These are phyloP conservation scores for Plodia interpunctella DNA, from an alignment of 1,140 invertebrate species.

Conservation along the genomic window DNA sequence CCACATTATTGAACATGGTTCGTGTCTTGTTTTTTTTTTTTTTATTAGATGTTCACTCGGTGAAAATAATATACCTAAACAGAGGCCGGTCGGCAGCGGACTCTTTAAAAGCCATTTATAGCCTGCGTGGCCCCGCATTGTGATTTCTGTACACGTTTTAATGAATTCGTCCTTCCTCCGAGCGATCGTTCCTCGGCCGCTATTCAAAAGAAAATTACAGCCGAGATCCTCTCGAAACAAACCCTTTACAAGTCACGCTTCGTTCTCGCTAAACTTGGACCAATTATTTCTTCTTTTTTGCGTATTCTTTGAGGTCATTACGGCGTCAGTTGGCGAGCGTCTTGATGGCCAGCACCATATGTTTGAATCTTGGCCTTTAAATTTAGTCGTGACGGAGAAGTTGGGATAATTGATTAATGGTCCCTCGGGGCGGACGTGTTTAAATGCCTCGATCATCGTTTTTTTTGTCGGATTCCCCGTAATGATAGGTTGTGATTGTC, in stretches of 20 bases:
- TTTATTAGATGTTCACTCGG: neutral
- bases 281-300: slow-evolving; percentile 64
- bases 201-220: slow-evolving; percentile 66
- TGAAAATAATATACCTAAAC: slow-evolving; percentile 12
- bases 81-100: slow-evolving; percentile 24
- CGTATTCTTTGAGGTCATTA: slow-evolving; percentile 52
- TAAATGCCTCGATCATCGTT: slow-evolving; percentile 56
- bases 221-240: slow-evolving; percentile 57
- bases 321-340: slow-evolving; percentile 67
- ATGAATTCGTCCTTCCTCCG: slow-evolving; percentile 57
- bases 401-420: slow-evolving; percentile 71
- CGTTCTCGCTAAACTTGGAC: slow-evolving; percentile 56
- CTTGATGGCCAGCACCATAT: slow-evolving; percentile 52
- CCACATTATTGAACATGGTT: neutral
- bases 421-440: slow-evolving; percentile 58
- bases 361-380: slow-evolving; percentile 48
- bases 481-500: slow-evolving; percentile 72
- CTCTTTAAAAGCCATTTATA: slow-evolving; percentile 42
- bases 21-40: neutral
- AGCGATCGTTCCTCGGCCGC: slow-evolving; percentile 43
- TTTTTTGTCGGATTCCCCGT: slow-evolving; percentile 62
- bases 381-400: slow-evolving; percentile 58
- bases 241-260: slow-evolving; percentile 64
- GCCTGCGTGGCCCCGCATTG: slow-evolving; percentile 42
- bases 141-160: slow-evolving; percentile 62